Evolutionary conservation across 2,797 vertebrate genomes (phyloP).

Genomic region (Chelmon rostratus): DNA sequence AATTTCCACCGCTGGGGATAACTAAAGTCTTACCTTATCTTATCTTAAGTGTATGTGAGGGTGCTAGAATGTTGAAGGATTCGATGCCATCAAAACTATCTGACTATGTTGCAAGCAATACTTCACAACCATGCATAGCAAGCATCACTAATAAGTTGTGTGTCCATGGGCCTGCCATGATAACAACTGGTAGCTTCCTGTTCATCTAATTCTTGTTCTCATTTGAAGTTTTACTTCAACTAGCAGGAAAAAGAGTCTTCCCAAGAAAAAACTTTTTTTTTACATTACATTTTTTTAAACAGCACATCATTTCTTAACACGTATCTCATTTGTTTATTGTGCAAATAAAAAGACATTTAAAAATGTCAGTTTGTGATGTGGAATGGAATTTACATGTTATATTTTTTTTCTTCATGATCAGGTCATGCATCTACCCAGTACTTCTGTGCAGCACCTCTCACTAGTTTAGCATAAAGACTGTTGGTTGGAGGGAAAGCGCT

Average conservation of each 20-base stretch:
- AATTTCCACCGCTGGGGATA: too few species aligned
- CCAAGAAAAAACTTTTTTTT: too few species aligned
- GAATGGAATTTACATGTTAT: neutral
- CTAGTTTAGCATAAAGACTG: neutral
- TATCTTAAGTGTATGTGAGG: too few species aligned
- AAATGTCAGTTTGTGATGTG: too few species aligned
- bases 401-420: neutral
- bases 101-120: neutral
- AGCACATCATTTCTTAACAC: too few species aligned
- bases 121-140: neutral
- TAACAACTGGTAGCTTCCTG: neutral
- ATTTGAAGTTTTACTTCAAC: neutral
- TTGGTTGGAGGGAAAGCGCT: neutral
- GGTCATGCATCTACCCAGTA: neutral
- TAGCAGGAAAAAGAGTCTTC: too few species aligned
- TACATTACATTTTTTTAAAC: too few species aligned
- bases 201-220: neutral
- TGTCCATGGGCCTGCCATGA: neutral
- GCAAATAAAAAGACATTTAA: too few species aligned
- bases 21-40: too few species aligned
- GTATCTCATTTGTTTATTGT: too few species aligned
- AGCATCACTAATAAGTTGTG: too few species aligned
- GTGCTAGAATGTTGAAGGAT: neutral
- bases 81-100: neutral
- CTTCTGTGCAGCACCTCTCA: neutral